Base-by-base conservation (phyloP, 2,113 vertebrate species). In the Gymnocephalus cernua region DNA sequence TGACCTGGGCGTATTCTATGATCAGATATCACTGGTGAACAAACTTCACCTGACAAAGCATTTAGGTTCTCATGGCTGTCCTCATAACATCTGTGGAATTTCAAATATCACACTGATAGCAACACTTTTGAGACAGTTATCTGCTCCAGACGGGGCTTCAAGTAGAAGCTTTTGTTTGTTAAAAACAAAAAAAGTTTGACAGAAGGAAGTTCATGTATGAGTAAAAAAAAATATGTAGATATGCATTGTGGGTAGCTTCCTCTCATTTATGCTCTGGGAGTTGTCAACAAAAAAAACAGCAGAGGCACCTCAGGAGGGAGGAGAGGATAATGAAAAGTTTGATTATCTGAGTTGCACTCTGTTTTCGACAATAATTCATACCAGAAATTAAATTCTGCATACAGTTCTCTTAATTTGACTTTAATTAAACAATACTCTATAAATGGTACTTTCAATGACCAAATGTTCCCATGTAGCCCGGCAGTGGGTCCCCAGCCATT, bases 351-450 rank as follows among this genome's bases (percentile, higher is more conserved):
- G 97, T 95, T 95, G 95, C 96, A 95, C 93, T 95, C 90, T 95
- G 95, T 97, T 97, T 97, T 92, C 81, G 93, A 84, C 97, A 97
- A 97, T 95, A 96, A 98, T 97, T 96, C 96, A 96, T 94, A 95
- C 90, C 91, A 95, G 96, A 96, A 97, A 97, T 96, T 97, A 96
- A 97, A 97, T 97, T 97, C 97, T 95, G 95, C 95, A 93, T 96
- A 97, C 94, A 96, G 94, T 96, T 96, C 96, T 96, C 95, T 95
- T 97, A 96, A 97, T 98, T 97, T 96, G 93, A 95, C 96, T 97
- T 96, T 97, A 97, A 98, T 98, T 97, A 98, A 97, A 98, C 95
- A 97, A 97, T 97, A 96, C 96, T 97, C 95, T 94, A 96, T 97
- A 97, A 98, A 97, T 96, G 96, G 95, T 95, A 86, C 95, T 95